Percentiles rank a stretch among this genome's conserved stretches.
phyloP scores from a whole-genome alignment of 2,888 invertebrate species.

The Trissolcus japonicus region DNA sequence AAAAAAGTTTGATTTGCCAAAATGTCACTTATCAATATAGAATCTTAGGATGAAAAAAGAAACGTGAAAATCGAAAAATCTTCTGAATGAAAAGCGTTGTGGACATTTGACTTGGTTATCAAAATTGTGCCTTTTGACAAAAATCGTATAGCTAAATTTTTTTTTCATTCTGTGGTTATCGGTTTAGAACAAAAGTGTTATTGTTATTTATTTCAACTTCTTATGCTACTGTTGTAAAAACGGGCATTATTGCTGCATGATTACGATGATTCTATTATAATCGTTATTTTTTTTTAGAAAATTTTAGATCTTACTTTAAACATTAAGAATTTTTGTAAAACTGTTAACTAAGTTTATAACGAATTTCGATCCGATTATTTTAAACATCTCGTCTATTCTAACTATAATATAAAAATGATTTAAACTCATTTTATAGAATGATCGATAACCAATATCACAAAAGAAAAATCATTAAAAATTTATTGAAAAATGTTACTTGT shows the following conservation, averaged over 20 bases:
- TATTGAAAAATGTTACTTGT: too few relatives aligned
- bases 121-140: constrained; percentile 73
- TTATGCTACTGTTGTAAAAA: constrained; percentile 11
- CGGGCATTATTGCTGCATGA: constrained; percentile 30
- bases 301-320: too few relatives aligned
- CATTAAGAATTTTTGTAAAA: too few relatives aligned
- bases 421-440: background rate
- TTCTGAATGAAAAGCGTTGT: constrained; percentile 24
- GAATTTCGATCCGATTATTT: too few relatives aligned
- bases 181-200: constrained; percentile 60
- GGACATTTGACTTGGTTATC: constrained; percentile 68
- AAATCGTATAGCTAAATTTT: constrained; percentile 67
- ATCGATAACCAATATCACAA: background rate
- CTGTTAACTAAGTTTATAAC: too few relatives aligned
- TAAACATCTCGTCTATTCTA: too few relatives aligned
- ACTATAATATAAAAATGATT: too few relatives aligned
- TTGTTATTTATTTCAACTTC: constrained; percentile 21
- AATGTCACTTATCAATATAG: constrained; percentile 19
- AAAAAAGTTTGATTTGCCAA: constrained; percentile 7
- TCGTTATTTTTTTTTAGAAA: too few relatives aligned
- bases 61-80: background rate
- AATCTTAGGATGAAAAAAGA: constrained; percentile 37
- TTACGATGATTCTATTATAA: background rate
- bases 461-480: too few relatives aligned
- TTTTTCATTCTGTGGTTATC: constrained; percentile 57